Evolutionary conservation across 2,888 invertebrate species (phyloP), one percentile per base, ranked within the genome.

Genomic region (Ligdia adustata): DNA sequence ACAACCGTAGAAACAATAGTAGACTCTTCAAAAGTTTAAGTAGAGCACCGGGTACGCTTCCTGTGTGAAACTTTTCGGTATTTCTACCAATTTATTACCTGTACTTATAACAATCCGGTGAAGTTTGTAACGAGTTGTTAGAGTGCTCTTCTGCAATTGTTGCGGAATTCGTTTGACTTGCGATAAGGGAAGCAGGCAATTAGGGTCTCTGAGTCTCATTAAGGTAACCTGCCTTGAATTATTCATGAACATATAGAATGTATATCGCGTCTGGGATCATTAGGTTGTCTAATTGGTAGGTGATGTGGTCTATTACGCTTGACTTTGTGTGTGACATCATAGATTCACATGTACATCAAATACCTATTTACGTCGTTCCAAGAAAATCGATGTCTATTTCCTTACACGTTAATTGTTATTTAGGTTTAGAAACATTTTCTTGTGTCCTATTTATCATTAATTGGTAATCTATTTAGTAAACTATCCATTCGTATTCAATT

Each of bases 21-120:
- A 28, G 51, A 62, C 52, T 51, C 47, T 33, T 46, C 44, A 62
- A 69, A 52, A 66, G 1, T 1, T 62, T 34, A 67, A 72, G 63
- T 66, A 58, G 60, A 66, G 65, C 60, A 50, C 33, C 14, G 66
- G 66, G 67, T 60, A 64, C 56, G 62, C 55, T 58, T 54, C 46
- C 42, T 35, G 46, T 28, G 49, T 33, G 32, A 53, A 67, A 72
- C 66, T 22, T 22, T 22, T 59, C 64, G 69, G 62, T 66, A 69
- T 67, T 69, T 65, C 62, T 56, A 53, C 55, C 64, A 69, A 69
- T 72, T 72, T 71, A 70, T 72, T 66, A 60, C 67, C 52, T 42
- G 43, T 41, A 55, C 55, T n/a, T n/a, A n/a, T n/a, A 61, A 63
- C 52, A 67, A 64, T 72, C 60, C 57, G 54, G 57, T 56, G 52